Percentiles rank a stretch among this genome's conserved stretches.
phyloP scores from a whole-genome alignment of 2,113 vertebrate species.

The Dasypus novemcinctus region DNA sequence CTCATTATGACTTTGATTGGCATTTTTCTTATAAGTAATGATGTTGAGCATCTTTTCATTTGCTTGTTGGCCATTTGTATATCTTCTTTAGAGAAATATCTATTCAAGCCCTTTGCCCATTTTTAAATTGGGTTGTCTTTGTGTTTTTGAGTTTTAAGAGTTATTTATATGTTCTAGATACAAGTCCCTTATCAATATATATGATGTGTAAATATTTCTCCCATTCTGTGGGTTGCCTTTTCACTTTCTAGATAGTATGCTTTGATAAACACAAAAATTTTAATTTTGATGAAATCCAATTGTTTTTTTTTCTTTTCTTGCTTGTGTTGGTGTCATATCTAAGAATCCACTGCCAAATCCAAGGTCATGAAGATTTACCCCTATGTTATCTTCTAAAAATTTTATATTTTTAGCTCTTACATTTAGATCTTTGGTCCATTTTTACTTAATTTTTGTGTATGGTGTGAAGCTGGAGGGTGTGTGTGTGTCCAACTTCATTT shows the following conservation, averaged over 20 bases:
- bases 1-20: too few relatives aligned
- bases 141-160: background rate
- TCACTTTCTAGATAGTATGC: background rate
- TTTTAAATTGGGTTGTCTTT: background rate
- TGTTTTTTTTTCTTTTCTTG: background rate
- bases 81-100: too few relatives aligned
- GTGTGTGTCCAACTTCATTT: background rate
- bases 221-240: background rate
- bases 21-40: too few relatives aligned
- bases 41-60: too few relatives aligned
- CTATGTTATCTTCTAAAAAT: background rate
- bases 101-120: background rate
- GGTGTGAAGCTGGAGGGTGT: background rate
- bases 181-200: background rate
- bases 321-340: background rate
- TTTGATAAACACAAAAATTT: background rate
- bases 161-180: background rate
- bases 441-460: background rate
- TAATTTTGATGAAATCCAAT: background rate
- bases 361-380: background rate
- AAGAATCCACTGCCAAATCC: background rate
- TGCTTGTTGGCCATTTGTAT: too few relatives aligned
- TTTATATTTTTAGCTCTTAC: background rate
- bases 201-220: background rate
- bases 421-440: background rate